These are phyloP conservation scores for Dermochelys coriacea DNA, from an alignment of 2,797 vertebrate genomes.

Conservation along the genomic window DNA sequence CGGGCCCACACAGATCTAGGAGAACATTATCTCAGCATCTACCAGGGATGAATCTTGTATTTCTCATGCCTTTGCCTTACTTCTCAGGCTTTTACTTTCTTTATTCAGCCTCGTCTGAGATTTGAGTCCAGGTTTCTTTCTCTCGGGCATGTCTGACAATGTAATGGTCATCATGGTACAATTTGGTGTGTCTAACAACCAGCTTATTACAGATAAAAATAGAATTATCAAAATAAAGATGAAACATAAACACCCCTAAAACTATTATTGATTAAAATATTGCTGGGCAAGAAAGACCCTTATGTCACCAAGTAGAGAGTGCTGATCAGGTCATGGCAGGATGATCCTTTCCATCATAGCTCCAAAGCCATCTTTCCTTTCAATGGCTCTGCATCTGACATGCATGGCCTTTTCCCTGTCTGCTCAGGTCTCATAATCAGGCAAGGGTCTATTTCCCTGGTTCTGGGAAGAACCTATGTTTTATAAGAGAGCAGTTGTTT, in stretches of 20 bases:
- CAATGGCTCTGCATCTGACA: background rate
- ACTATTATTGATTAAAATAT: background rate
- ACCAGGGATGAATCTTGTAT: background rate
- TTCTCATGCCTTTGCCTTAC: background rate
- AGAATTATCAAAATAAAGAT: background rate
- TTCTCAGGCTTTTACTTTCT: background rate
- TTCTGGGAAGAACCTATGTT: background rate
- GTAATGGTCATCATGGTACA: background rate
- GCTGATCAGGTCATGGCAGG: background rate
- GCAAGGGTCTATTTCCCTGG: background rate
- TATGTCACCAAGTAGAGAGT: background rate
- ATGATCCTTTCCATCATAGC: background rate
- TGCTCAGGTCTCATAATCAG: background rate
- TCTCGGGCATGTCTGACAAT: background rate
- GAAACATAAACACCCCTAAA: background rate
- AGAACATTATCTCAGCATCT: background rate
- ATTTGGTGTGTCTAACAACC: too few relatives aligned
- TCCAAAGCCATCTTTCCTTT: background rate
- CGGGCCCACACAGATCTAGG: too few relatives aligned
- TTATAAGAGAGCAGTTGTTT: background rate
- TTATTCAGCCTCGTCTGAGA: background rate
- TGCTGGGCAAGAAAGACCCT: background rate
- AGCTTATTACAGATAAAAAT: background rate
- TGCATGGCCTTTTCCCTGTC: background rate
- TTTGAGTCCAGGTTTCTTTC: background rate